phyloP scores from a whole-genome alignment of 2,888 invertebrate genomes.

The Lithosia quadra region DNA sequence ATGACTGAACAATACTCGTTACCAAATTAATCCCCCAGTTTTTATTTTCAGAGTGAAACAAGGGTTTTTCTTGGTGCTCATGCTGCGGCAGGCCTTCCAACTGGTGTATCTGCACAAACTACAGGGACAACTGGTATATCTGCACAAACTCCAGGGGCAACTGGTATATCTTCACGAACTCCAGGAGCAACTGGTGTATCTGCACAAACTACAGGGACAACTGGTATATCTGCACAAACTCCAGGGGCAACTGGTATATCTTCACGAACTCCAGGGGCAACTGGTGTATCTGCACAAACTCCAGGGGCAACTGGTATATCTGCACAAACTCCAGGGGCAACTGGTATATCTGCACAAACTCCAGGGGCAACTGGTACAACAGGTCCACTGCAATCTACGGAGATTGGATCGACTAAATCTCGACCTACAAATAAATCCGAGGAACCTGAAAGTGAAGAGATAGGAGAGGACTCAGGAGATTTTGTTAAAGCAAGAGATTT shows the following conservation, averaged over 20 bases:
- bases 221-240: too few species aligned
- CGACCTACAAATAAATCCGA: background rate
- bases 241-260: background rate
- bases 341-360: too few species aligned
- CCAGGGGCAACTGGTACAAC: background rate
- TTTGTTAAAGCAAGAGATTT: conserved; percentile 9
- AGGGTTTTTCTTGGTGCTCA: conserved; percentile 14
- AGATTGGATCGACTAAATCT: background rate
- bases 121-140: background rate
- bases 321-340: background rate
- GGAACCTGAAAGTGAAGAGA: conserved; percentile 9
- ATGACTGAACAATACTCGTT: background rate
- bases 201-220: background rate
- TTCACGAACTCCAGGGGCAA: background rate
- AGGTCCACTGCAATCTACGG: background rate
- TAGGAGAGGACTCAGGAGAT: too few species aligned
- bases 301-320: background rate
- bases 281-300: too few species aligned
- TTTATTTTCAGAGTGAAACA: conserved; percentile 10
- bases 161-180: too few species aligned
- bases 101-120: background rate
- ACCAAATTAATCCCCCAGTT: background rate
- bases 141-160: too few species aligned
- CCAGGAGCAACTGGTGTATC: too few species aligned
- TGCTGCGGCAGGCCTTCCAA: background rate